A percentile compares a stretch with the other conserved stretches of the same genome.
Conservation (phyloP, 2,888 invertebrate genomes). For the Helobdella robusta region DNA sequence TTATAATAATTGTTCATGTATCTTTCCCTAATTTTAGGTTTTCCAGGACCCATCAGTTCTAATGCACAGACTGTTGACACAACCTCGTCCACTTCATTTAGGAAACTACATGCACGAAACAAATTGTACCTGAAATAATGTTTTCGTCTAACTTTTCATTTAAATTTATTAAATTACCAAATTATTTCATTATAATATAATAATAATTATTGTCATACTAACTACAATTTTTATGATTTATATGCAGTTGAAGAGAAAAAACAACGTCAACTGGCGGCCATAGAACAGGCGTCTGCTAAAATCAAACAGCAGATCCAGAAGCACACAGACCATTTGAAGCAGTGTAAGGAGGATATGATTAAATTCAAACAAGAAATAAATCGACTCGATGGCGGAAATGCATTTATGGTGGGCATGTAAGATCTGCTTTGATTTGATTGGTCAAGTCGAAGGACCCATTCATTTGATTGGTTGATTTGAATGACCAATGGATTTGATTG, state of each 20-base stretch:
- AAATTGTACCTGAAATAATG: conserved; percentile 59
- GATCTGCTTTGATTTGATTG: background rate
- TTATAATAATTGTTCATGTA: background rate
- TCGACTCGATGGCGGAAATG: conserved; percentile 56
- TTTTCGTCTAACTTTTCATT: too few relatives aligned
- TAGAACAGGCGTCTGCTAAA: conserved; percentile 66
- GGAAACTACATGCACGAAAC: conserved; percentile 74
- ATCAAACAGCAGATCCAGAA: conserved; percentile 47
- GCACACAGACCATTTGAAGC: conserved; percentile 46
- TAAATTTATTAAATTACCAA: too few relatives aligned
- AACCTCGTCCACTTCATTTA: conserved; percentile 61
- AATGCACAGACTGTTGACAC: conserved; percentile 77
- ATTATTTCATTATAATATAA: too few relatives aligned
- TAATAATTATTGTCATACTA: too few relatives aligned
- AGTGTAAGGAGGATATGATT: conserved; percentile 57
- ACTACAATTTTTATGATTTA: background rate
- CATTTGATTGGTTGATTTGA: too few relatives aligned
- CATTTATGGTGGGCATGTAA: background rate
- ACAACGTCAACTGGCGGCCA: conserved; percentile 65
- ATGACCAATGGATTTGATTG: too few relatives aligned
- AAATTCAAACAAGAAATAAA: conserved; percentile 60
- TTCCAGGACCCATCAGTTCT: conserved; percentile 54
- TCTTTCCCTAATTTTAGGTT: conserved; percentile 40
- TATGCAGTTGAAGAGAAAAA: conserved; percentile 65
- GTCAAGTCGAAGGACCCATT: too few relatives aligned